These are phyloP conservation scores for Anseranas semipalmata DNA, from an alignment of 2,113 vertebrate species.

Conservation along the genomic window DNA sequence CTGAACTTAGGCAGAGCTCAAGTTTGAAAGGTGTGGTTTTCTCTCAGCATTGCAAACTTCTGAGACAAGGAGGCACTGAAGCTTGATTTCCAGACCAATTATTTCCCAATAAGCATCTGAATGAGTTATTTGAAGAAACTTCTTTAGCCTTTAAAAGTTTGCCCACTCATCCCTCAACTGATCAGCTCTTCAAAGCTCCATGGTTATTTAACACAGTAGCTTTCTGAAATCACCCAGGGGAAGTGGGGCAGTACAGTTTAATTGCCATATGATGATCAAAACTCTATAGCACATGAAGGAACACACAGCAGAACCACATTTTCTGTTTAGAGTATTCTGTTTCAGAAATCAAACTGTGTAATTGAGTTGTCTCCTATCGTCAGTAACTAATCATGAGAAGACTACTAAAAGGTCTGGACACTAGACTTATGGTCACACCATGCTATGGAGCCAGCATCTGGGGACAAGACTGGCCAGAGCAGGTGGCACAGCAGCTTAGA, in stretches of 20 bases:
- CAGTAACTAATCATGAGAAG: background rate
- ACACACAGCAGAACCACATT: background rate
- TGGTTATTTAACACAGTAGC: background rate
- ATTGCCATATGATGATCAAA: background rate
- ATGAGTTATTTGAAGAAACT: background rate
- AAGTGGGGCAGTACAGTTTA: background rate
- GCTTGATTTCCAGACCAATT: slow-evolving; percentile 29
- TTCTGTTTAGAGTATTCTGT: background rate
- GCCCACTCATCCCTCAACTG: background rate
- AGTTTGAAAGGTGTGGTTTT: slow-evolving; percentile 14
- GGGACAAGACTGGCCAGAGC: rapidly evolving
- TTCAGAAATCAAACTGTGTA: background rate
- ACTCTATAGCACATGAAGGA: background rate
- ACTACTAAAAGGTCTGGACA: background rate
- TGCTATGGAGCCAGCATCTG: rapidly evolving
- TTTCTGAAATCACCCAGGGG: background rate
- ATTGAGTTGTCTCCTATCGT: background rate
- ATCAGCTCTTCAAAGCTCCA: background rate
- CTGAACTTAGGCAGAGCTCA: background rate
- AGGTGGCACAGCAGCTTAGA: background rate
- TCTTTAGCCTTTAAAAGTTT: background rate
- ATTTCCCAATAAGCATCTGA: background rate
- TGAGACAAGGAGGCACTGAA: background rate
- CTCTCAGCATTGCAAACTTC: background rate
- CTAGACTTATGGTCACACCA: background rate